Conservation (phyloP, 2,888 invertebrate species). For the Drepanosiphum platanoidis region DNA sequence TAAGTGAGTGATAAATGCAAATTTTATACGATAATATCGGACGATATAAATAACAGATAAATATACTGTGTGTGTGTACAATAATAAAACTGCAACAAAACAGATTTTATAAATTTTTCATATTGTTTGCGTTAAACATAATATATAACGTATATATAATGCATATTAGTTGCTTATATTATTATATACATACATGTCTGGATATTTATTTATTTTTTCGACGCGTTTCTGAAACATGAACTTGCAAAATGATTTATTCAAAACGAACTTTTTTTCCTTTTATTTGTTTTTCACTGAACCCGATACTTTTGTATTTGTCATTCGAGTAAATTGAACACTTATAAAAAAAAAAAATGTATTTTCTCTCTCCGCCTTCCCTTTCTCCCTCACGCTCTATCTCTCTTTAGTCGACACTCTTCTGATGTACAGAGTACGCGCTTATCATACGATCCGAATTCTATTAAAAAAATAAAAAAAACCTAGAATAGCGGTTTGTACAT, state of each 20-base stretch:
- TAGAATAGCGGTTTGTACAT: background rate
- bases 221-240: background rate
- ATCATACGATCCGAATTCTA: background rate
- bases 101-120: too few species aligned
- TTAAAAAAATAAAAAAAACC: background rate
- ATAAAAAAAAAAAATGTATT: constrained; percentile 5
- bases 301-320: constrained; percentile 1
- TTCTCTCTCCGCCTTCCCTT: background rate
- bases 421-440: background rate
- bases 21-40: too few species aligned
- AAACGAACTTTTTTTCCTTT: background rate
- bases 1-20: too few species aligned
- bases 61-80: too few species aligned
- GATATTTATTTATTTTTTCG: background rate
- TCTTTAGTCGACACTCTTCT: background rate
- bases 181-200: too few species aligned
- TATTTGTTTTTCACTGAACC: background rate
- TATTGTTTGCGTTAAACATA: background rate
- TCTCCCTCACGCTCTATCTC: background rate
- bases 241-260: constrained; percentile 14
- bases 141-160: background rate
- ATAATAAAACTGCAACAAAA: too few species aligned
- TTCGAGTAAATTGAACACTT: constrained; percentile 7
- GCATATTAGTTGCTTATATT: too few species aligned
- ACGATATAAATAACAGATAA: too few species aligned